Evolutionary conservation across 2,113 vertebrate genomes (phyloP), one percentile per base, ranked within the genome.

Genomic region (Crotophaga sulcirostris): DNA sequence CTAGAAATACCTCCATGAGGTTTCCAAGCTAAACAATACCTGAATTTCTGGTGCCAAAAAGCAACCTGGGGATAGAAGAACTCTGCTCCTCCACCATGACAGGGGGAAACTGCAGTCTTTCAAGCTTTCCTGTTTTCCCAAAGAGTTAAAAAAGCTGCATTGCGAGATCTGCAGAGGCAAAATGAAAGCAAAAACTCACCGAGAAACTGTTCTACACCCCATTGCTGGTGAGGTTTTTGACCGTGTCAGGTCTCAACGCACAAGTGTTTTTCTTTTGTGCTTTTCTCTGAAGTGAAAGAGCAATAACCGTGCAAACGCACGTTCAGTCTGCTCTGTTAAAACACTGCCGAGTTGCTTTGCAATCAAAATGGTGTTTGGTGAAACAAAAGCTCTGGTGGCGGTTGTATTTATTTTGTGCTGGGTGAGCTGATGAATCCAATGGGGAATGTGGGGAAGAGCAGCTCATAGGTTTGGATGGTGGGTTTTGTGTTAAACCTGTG

Each of bases 1-100:
- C 54, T 88, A 5, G 19, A 85, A 36, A 40, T 36, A 45, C 64
- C 44, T 63, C 76, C 1, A 0, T 16, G 51, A 80, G 72, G 49
- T 62, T 86, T 95, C 92, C 94, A 90, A 93, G 73, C 83, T 84
- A 94, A 97, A 95, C 80, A 93, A 77, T 89, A 59, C 81, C 66
- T 72, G 69, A 81, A 55, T 89, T 84, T 81, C 79, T 8, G 2
- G 33, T 90, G 90, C 75, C 74, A 88, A 81, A 90, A 90, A 77
- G 19, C 1, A 1, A 85, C 33, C 0, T 18, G 82, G 47, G 0
- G 5, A 45, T 72, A 67, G 59, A 86, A 94, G n/a, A 54, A 36
- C 18, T 92, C 55, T 0, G 2, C 28, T 76, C 45, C 17, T 90
- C 70, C 28, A 86, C 63, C 1, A 0, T 26, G 3, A 23, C n/a